A percentile compares a stretch with the other conserved stretches of the same genome.
phyloP scores from a whole-genome alignment of 1,140 invertebrate genomes.

The Drosophila serrata region DNA sequence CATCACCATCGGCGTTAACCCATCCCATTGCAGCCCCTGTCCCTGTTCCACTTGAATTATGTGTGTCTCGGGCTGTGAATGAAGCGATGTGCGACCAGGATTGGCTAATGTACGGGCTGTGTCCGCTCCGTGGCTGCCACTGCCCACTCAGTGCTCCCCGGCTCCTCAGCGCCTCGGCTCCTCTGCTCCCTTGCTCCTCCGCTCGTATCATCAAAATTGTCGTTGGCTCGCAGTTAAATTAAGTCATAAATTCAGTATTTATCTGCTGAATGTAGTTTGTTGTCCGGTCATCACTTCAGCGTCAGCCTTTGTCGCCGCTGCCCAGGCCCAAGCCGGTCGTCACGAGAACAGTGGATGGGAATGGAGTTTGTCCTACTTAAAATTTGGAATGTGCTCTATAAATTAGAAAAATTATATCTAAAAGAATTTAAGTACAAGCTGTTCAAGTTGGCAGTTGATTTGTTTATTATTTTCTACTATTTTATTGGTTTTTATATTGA shows the following conservation, averaged over 20 bases:
- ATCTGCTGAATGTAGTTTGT: conserved; percentile 85
- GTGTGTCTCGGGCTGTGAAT: conserved; percentile 76
- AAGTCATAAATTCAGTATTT: conserved; percentile 85
- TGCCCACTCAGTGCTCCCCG: conserved; percentile 66
- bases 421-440: too few relatives aligned
- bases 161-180: background rate
- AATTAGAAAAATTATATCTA: background rate
- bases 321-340: conserved; percentile 45
- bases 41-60: conserved; percentile 64
- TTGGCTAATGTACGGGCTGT: conserved; percentile 75
- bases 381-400: too few relatives aligned
- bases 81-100: conserved; percentile 80
- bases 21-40: conserved; percentile 23
- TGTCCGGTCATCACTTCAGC: conserved; percentile 85
- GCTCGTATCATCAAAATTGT: conserved; percentile 78
- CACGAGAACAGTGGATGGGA: conserved; percentile 28
- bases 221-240: conserved; percentile 85
- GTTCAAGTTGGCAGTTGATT: background rate
- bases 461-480: background rate
- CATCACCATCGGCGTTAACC: conserved; percentile 67
- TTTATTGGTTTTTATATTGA: too few relatives aligned
- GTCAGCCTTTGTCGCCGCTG: conserved; percentile 75
- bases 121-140: conserved; percentile 65
- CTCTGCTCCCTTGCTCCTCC: background rate
- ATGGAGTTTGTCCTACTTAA: accelerated